Percentiles rank a stretch among this genome's conserved stretches.
Evolutionary conservation across 2,888 invertebrate genomes (phyloP).

Genomic region (Eugnorisma glareosa): DNA sequence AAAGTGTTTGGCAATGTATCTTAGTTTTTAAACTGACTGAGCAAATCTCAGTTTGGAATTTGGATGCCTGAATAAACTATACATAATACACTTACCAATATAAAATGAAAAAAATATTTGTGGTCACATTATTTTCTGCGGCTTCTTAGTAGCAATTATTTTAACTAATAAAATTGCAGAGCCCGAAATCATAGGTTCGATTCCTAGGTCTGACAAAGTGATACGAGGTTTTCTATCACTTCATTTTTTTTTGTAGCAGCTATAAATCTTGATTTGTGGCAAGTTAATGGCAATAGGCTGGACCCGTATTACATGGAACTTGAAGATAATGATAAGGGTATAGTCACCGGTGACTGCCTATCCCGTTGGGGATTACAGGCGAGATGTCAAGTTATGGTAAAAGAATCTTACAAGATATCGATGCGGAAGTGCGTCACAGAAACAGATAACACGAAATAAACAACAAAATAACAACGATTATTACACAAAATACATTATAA

Average conservation of each 20-base stretch:
- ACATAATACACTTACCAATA: not conserved
- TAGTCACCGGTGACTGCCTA: too few relatives aligned
- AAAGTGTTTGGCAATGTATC: not conserved
- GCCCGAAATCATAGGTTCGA: not conserved
- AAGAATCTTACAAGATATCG: not conserved
- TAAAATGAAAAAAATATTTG: not conserved
- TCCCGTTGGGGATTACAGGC: too few relatives aligned
- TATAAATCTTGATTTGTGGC: not conserved
- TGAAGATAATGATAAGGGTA: not conserved
- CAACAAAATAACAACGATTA: not conserved
- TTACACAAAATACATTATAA: not conserved
- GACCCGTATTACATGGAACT: not conserved
- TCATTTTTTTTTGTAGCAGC: not conserved
- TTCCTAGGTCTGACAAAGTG: not conserved
- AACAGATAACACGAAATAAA: not conserved
- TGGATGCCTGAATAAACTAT: not conserved
- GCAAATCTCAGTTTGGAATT: not conserved
- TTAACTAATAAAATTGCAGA: not conserved
- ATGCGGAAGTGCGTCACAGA: not conserved
- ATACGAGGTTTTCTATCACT: not conserved
- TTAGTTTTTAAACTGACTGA: not conserved
- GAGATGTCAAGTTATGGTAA: not conserved
- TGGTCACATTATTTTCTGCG: not conserved
- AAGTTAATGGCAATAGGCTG: not conserved
- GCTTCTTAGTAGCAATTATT: not conserved